Evolutionary conservation across 2,113 vertebrate species (phyloP), one percentile per base, ranked within the genome.

Genomic region (rabbit (Oryctolagus cuniculus)): DNA sequence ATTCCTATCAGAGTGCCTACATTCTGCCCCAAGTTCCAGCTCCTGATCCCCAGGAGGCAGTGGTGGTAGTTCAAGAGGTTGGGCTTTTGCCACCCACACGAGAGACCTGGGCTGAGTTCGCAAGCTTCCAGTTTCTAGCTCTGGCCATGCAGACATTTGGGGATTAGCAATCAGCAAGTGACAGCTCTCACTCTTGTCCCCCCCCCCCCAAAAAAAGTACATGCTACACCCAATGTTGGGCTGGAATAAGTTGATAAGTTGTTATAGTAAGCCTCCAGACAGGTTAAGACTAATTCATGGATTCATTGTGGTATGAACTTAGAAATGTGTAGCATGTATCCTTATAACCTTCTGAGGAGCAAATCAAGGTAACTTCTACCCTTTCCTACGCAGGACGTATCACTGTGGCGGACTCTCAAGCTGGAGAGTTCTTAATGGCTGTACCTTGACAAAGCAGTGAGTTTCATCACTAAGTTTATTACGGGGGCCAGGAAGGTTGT

Each of bases 251-350:
- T 89, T 64, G 66, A 58, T 51, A 38, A 74, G 75, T 89, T 64
- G 66, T 61, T 90, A 61, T 21, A 63, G 31, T 81, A 44, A 93
- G 10, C 36, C 51, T 91, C 67, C 67, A 88, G 36, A 89, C 91
- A 22, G 4, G 3, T 89, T 95, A n/a, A 90, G 49, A 55, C 72
- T 70, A 51, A 92, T 84, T 88, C 22, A 61, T 91, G 92, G 55
- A 92, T 84, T 88, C 22, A 53, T 91, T 94, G 49, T 87, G 31
- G 22, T 89, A 66, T n/a, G 75, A 96, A 85, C 36, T 78, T 51
- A 92, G 22, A 92, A 17, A 55, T 44, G 7, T 67, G 10, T 22
- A 88, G 70, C 75, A 36, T 61, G 5, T 69, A 78, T 73, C 34
- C 27, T 92, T 13, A 24, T 75, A 77, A 36, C 49, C 6, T 81